Base-by-base conservation (phyloP, 1,140 invertebrate genomes). In the Nylanderia fulva region DNA sequence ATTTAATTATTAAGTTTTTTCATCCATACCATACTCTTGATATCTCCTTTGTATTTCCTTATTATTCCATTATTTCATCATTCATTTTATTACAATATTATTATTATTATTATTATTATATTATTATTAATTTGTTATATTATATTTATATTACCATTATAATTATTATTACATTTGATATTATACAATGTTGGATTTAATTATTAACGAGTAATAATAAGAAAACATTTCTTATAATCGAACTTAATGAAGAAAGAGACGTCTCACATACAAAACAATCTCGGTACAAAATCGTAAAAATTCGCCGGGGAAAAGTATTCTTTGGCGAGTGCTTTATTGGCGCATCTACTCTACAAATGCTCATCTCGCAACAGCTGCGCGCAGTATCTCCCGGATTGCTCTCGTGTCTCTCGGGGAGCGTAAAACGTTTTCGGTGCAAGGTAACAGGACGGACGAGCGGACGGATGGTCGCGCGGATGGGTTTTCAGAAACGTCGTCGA, bases 401-500 rank as follows among this genome's bases (percentile, higher is more conserved):
- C 39, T 66, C 39, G 74, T 45, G 24, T 69, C 56, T 54, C 42
- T 18, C 18, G 27, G 63, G 24, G 36, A 74, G 42, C 21, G 48
- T 82, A 68, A 76, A 86, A 75, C 66, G 64, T 88, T 89, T 89
- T 88, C 87, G 88, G 87, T 88, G 84, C 86, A 85, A 68, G 54
- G n/a, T 54, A 61, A 68, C 39, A 8, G 52, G 72, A n/a, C 21
- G 66, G 66, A 27, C 13, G n/a, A n/a, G 29, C 42, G n/a, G 21
- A 64, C 64, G 56, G 42, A 76, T 45, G 56, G 85, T 89, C 90
- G 87, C 88, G 86, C 91, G 90, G 89, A 91, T 93, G 91, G 93
- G 91, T 94, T 94, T 94, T 93, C 91, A 93, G 92, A 94, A 94
- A 92, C 92, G 91, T 92, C 90, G 90, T 91, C 91, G 93, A 90